Conservation (phyloP, 2,113 vertebrate genomes). For the Sarotherodon lohbergeri region DNA sequence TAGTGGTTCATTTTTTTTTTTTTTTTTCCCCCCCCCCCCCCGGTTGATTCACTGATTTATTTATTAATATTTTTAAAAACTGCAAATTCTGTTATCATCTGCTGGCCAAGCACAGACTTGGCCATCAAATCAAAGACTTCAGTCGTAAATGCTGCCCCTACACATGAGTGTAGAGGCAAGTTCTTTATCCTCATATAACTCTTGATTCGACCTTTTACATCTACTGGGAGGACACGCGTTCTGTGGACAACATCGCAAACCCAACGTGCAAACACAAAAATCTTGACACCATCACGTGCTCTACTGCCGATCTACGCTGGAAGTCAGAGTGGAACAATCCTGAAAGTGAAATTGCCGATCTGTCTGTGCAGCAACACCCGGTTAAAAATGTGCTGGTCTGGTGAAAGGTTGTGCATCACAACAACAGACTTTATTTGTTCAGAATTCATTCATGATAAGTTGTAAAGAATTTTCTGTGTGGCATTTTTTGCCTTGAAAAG, state of each 20-base stretch:
- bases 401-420: neutral
- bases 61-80: neutral
- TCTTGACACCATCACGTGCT: neutral
- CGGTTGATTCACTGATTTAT: slow-evolving; percentile 33
- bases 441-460: neutral
- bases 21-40: neutral
- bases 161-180: slow-evolving; percentile 3
- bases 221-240: slow-evolving; percentile 18
- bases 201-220: slow-evolving; percentile 28
- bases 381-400: neutral
- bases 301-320: neutral
- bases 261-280: neutral
- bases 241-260: slow-evolving; percentile 38
- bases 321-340: neutral
- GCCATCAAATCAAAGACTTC: slow-evolving; percentile 21
- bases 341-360: neutral
- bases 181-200: slow-evolving; percentile 30
- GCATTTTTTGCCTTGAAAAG: neutral
- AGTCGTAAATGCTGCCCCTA: slow-evolving; percentile 38
- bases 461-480: neutral
- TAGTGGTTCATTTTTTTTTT: too few species aligned
- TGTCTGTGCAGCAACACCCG: neutral
- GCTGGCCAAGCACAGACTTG: slow-evolving; percentile 20
- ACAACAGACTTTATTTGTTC: neutral
- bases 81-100: slow-evolving; percentile 38